phyloP scores from a whole-genome alignment of 2,888 invertebrate genomes.

The Unio delphinus region DNA sequence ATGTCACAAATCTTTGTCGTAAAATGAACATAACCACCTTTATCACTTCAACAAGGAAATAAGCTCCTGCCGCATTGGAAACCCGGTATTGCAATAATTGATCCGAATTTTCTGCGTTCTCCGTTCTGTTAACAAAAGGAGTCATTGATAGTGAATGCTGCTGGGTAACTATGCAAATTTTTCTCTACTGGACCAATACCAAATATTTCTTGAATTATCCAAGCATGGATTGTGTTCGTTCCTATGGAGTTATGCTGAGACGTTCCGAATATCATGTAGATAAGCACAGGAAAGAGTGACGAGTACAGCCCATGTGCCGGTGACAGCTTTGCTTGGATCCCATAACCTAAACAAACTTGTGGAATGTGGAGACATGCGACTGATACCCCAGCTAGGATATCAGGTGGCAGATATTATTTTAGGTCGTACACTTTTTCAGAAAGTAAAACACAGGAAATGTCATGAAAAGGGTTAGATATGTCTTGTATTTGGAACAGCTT shows the following conservation, averaged over 20 bases:
- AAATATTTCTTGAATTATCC: too few species aligned
- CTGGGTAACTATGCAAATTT: too few species aligned
- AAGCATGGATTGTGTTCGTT: slow-evolving; percentile 41
- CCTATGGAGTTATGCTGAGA: slow-evolving; percentile 52
- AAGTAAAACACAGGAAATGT: slow-evolving; percentile 24
- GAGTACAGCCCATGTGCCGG: slow-evolving; percentile 53
- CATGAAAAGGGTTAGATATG: background rate
- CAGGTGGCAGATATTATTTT: slow-evolving; percentile 37
- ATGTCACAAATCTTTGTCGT: slow-evolving; percentile 46
- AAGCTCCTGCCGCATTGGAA: background rate
- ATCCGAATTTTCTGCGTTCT: too few species aligned
- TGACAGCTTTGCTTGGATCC: slow-evolving; percentile 44
- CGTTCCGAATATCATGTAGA: slow-evolving; percentile 54
- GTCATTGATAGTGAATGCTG: too few species aligned
- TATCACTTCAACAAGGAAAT: slow-evolving; percentile 33
- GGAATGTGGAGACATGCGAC: slow-evolving; percentile 59
- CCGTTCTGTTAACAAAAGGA: too few species aligned
- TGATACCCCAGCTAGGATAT: slow-evolving; percentile 56
- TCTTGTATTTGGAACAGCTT: too few species aligned
- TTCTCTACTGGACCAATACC: too few species aligned
- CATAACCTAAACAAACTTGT: slow-evolving; percentile 52
- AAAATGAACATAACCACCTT: slow-evolving; percentile 41
- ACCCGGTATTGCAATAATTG: too few species aligned
- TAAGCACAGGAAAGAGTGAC: slow-evolving; percentile 47
- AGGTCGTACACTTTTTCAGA: slow-evolving; percentile 33